Conservation (phyloP, 2,888 invertebrate genomes). For the Cephus runcator region DNA sequence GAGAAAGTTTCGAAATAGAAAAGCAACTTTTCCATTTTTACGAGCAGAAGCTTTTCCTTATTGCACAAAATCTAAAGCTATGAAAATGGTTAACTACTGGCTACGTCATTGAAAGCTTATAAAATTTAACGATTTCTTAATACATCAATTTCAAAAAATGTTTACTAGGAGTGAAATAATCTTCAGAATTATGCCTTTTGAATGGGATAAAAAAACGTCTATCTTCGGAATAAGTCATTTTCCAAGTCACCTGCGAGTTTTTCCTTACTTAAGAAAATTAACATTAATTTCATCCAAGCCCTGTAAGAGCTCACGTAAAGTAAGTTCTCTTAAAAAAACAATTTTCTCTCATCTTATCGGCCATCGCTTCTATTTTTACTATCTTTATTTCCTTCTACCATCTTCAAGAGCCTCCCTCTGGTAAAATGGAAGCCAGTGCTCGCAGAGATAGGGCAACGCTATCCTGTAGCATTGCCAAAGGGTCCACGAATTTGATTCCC, state of each 20-base stretch:
- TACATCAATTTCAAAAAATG: not conserved
- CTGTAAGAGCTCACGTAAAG: not conserved
- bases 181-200: not conserved
- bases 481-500: not conserved
- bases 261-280: not conserved
- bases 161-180: not conserved
- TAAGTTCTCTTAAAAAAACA: not conserved
- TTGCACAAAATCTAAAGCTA: not conserved
- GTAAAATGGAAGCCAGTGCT: not conserved
- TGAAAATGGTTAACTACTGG: not conserved
- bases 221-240: not conserved
- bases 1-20: not conserved
- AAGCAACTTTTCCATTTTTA: not conserved
- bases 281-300: not conserved
- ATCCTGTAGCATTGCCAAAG: not conserved
- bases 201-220: not conserved
- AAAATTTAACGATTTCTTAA: not conserved
- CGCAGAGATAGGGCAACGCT: not conserved
- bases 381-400: not conserved
- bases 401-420: not conserved
- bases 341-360: not conserved
- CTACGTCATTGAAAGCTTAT: not conserved
- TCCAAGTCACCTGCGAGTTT: not conserved
- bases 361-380: not conserved
- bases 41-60: not conserved